Percentiles rank a stretch among this genome's conserved stretches.
These are phyloP conservation scores for Tachysurus vachellii DNA, from an alignment of 2,113 vertebrate species.

Conservation along the genomic window DNA sequence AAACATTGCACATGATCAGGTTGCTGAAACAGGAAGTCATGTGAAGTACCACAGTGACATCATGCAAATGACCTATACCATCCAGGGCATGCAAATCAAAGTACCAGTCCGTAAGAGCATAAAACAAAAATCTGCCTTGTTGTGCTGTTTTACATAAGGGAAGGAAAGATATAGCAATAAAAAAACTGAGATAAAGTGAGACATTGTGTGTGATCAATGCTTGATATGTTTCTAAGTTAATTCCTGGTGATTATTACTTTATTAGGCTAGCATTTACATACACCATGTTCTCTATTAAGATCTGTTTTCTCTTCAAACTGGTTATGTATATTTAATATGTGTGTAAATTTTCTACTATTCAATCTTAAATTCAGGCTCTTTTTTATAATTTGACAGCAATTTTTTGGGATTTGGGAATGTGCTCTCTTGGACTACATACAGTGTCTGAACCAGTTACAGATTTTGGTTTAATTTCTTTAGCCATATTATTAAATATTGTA, in stretches of 20 bases:
- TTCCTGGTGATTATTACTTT: background rate
- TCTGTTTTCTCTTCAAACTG: background rate
- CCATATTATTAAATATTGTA: background rate
- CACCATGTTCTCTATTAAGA: background rate
- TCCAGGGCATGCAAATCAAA: slow-evolving; percentile 26
- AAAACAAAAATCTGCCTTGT: background rate
- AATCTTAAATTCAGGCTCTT: background rate
- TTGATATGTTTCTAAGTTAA: background rate
- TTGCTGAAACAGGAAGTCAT: background rate
- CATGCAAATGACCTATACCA: slow-evolving; percentile 13
- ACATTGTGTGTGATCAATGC: background rate
- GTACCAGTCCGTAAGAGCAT: too few species aligned
- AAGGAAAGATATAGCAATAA: background rate
- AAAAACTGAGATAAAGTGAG: background rate
- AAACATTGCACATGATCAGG: background rate
- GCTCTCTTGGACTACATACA: background rate
- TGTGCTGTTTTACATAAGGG: background rate
- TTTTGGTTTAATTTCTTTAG: background rate
- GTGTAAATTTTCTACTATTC: background rate
- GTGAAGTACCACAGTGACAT: background rate
- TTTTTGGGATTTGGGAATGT: background rate
- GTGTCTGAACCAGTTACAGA: background rate
- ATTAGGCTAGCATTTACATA: background rate
- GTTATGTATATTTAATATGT: background rate
- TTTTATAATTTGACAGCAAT: background rate